These are phyloP conservation scores for Parotia lawesii DNA, from an alignment of 2,113 vertebrate species.

Conservation along the genomic window DNA sequence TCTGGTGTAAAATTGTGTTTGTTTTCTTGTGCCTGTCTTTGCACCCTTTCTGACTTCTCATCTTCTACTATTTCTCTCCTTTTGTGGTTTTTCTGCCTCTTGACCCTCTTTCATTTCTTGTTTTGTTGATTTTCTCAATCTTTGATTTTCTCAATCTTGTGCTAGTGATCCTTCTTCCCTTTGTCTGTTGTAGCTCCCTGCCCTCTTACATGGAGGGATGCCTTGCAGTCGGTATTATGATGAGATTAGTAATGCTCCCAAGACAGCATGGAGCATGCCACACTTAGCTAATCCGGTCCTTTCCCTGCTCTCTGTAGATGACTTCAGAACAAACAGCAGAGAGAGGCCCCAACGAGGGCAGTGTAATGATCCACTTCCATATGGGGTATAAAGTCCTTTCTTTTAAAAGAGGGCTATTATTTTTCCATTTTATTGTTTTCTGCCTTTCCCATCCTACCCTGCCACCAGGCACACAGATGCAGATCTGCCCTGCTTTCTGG, in stretches of 20 bases:
- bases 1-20: not conserved
- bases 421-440: not conserved
- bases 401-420: not conserved
- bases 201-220: not conserved
- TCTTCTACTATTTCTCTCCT: not conserved
- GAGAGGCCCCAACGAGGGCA: not conserved
- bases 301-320: not conserved
- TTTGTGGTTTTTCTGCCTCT: not conserved
- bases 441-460: not conserved
- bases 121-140: not conserved
- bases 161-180: not conserved
- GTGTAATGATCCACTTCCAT: not conserved
- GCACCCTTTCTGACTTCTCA: not conserved
- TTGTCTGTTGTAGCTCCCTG: not conserved
- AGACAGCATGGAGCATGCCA: not conserved
- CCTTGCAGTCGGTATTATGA: not conserved
- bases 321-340: not conserved
- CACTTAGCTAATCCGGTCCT: not conserved
- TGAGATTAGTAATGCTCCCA: not conserved
- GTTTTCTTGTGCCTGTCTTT: not conserved
- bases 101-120: not conserved
- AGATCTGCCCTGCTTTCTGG: not conserved
- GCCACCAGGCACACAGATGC: not conserved
- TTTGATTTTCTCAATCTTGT: not conserved
- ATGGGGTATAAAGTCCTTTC: not conserved